Base-by-base conservation (phyloP, 2,888 invertebrate species). In the Rugalucina vietnamica region DNA sequence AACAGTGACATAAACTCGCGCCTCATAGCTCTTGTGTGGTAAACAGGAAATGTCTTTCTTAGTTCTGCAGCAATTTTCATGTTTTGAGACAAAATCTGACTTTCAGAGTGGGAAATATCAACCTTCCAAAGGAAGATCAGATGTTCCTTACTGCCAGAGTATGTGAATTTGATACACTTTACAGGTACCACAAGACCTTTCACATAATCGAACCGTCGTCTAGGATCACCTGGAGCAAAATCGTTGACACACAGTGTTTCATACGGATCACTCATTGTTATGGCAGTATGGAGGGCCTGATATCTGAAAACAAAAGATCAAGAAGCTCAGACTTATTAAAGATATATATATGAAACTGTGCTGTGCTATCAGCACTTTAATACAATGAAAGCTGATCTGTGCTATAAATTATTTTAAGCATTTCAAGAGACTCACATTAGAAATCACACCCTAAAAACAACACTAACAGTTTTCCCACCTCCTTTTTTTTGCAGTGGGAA, bases 141-240 rank as follows among this genome's bases (percentile, higher is more conserved):
- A 36, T 81, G 70, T 73, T 81, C 81, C 73, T 81, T 81, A 29
- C 49, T 27, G 10, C 81, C 76, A 24, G 76, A 27, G 37, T 81
- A 81, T 29, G 81, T 76, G 70, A 60, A 81, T 34, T 81, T 70
- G n/a, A 69, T 32, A 54, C 81, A 81, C 37, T 81, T 81, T 14
- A 76, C 76, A 29, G 81, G 81, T 12, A 73, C 73, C 2, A 81
- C 65, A 37, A 81, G n/a, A 10, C 49, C 49, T 71, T 81, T 77
- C 18, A 81, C 39, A 39, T 65, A 81, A 18, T 81, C 81, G 60
- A 43, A 49, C 18, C 81, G 37, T 43, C 77, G 54, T 3, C 70
- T 81, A 12, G 81, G 29, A 43, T 81, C 81, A n/a, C 81, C 76
- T 14, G 81, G 81, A 21, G 81, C 37, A n/a, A 36, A 34, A 36